These are phyloP conservation scores for Malurus elegans DNA, from an alignment of 2,113 vertebrate species.

Conservation along the genomic window DNA sequence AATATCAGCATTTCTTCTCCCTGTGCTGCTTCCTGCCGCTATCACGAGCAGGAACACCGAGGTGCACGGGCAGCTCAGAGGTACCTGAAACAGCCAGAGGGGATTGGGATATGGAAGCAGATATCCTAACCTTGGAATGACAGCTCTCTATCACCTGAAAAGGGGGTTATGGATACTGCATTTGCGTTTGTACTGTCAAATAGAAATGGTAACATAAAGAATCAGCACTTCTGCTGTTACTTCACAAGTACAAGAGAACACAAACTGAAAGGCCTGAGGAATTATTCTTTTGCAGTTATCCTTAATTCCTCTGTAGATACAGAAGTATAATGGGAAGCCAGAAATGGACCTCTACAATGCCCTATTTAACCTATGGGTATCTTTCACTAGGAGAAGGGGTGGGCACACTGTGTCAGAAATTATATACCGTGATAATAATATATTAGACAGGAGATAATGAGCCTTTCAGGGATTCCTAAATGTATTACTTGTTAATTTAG, in stretches of 20 bases:
- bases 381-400: neutral
- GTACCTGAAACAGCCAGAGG: neutral
- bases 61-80: neutral
- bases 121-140: conserved; percentile 4
- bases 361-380: neutral
- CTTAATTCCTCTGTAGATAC: neutral
- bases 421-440: conserved; percentile 35
- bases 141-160: neutral
- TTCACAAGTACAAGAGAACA: neutral
- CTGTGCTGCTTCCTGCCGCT: neutral
- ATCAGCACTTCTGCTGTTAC: neutral
- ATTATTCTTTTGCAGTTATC: neutral
- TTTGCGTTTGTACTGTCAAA: conserved; percentile 8
- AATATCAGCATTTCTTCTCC: neutral
- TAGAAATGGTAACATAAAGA: conserved; percentile 4
- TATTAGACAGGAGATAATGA: conserved; percentile 40
- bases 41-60: neutral
- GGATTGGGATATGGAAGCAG: neutral
- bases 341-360: neutral
- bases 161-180: neutral
- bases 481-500: conserved; percentile 64
- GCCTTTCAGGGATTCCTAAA: conserved; percentile 60
- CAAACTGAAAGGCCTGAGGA: neutral
- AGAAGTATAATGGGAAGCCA: neutral
- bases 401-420: neutral